Evolutionary conservation across 2,888 invertebrate genomes (phyloP).

Genomic region (Aplocera efformata): DNA sequence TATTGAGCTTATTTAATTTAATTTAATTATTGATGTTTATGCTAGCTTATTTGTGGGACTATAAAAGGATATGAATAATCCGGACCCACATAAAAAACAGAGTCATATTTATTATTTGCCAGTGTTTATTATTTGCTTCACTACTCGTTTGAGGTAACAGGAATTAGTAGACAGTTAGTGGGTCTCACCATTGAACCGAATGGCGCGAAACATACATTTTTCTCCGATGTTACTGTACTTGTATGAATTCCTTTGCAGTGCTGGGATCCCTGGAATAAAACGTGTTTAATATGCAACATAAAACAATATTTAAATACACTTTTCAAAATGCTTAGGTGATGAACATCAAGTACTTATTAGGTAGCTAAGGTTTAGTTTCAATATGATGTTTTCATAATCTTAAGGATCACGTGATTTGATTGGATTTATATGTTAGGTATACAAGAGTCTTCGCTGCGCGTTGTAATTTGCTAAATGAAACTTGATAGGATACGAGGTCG

Average conservation of each 20-base stretch:
- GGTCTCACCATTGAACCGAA: constrained; percentile 69
- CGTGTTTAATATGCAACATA: no score
- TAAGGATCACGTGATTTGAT: constrained; percentile 19
- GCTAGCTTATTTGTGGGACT: no score
- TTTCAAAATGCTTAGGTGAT: no score
- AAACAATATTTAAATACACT: no score
- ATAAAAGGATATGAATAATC: no score
- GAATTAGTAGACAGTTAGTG: constrained; percentile 72
- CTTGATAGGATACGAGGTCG: constrained; percentile 3
- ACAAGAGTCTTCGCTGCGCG: background rate
- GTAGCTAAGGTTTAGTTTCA: background rate
- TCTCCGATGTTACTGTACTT: constrained; percentile 61
- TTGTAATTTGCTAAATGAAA: constrained; percentile 5
- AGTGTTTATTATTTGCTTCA: constrained; percentile 38
- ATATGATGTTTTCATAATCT: background rate
- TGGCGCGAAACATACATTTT: constrained; percentile 69
- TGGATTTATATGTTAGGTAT: no score
- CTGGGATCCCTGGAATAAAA: constrained; percentile 62
- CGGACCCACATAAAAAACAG: no score
- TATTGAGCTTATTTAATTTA: constrained; percentile 1
- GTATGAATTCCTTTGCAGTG: constrained; percentile 67
- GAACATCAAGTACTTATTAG: no score
- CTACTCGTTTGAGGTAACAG: constrained; percentile 29
- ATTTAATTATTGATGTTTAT: background rate
- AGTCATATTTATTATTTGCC: no score